Conservation (phyloP, 2,113 vertebrate genomes). For the Prionailurus bengalensis region DNA sequence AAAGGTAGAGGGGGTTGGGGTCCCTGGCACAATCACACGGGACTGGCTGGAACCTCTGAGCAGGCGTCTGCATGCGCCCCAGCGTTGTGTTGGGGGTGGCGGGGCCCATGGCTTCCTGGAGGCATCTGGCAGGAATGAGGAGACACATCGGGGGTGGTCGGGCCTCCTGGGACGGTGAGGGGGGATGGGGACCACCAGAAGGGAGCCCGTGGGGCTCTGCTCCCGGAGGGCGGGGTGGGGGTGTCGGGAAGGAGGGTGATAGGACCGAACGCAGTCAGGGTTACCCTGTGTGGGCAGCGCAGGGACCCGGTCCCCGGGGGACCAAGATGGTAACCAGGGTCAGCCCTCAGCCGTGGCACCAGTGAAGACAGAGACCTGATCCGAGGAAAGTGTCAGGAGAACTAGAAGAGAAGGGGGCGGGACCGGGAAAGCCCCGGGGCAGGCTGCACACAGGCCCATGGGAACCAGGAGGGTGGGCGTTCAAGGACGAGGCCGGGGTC, state of each 20-base stretch:
- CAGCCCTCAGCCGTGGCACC: too few species aligned
- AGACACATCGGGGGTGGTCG: not conserved
- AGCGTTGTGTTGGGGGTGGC: not conserved
- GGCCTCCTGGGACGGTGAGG: not conserved
- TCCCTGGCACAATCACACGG: too few species aligned
- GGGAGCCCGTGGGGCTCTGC: not conserved
- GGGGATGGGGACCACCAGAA: too few species aligned
- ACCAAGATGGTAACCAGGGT: not conserved
- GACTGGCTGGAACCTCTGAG: not conserved
- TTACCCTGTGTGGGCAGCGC: not conserved
- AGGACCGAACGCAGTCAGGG: not conserved
- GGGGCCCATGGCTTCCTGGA: not conserved
- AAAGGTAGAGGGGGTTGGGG: too few species aligned
- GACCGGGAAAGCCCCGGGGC: too few species aligned
- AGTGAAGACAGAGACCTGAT: not conserved
- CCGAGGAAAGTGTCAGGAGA: not conserved
- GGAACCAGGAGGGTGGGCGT: accelerated
- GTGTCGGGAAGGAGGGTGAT: not conserved
- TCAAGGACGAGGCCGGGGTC: accelerated
- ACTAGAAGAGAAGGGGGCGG: not conserved
- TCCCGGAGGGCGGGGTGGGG: not conserved
- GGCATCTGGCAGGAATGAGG: not conserved
- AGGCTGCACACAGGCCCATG: not conserved
- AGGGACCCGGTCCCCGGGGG: not conserved
- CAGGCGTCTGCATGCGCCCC: not conserved